These are phyloP conservation scores for Plumapathes pennacea DNA, from an alignment of 92 coral and sea anemone genomes.

Conservation along the genomic window DNA sequence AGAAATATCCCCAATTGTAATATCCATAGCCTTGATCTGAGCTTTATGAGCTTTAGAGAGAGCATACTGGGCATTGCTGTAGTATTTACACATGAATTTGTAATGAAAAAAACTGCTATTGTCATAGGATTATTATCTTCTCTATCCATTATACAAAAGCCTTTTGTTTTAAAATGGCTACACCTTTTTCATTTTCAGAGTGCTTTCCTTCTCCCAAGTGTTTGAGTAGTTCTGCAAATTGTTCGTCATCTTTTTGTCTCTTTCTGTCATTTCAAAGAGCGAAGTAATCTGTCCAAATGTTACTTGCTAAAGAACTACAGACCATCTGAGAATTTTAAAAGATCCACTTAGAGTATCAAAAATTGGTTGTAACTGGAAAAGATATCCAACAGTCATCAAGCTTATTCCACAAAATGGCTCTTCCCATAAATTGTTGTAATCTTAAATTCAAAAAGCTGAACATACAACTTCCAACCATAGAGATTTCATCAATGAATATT, in stretches of 20 bases:
- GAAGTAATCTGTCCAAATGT: conserved; percentile 40
- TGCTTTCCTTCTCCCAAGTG: conserved; percentile 60
- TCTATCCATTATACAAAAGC: conserved; percentile 9
- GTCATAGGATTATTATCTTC: conserved; percentile 21
- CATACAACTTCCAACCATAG: conserved; percentile 50
- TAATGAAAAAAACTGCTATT: conserved; percentile 9
- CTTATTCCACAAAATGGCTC: conserved; percentile 40
- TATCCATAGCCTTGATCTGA: conserved; percentile 37
- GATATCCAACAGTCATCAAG: conserved; percentile 45
- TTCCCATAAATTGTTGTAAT: conserved; percentile 37
- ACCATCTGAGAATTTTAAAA: conserved; percentile 20
- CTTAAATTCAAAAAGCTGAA: conserved; percentile 33
- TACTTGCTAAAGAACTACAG: conserved; percentile 46
- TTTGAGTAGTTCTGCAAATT: conserved; percentile 54
- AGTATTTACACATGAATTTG: conserved; percentile 22
- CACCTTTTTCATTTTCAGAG: conserved; percentile 19
- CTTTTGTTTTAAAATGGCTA: conserved; percentile 3
- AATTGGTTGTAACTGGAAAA: conserved; percentile 34
- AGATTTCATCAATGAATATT: conserved; percentile 43
- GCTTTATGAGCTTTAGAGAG: conserved; percentile 30
- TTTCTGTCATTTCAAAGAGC: conserved; percentile 35
- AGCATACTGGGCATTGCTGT: conserved; percentile 22
- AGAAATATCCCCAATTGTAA: conserved; percentile 58
- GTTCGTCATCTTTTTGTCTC: conserved; percentile 60
- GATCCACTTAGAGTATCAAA: conserved; percentile 27